A percentile compares a stretch with the other conserved stretches of the same genome.
phyloP scores from a whole-genome alignment of 2,888 invertebrate genomes.

The Tanytarsus gracilentus region DNA sequence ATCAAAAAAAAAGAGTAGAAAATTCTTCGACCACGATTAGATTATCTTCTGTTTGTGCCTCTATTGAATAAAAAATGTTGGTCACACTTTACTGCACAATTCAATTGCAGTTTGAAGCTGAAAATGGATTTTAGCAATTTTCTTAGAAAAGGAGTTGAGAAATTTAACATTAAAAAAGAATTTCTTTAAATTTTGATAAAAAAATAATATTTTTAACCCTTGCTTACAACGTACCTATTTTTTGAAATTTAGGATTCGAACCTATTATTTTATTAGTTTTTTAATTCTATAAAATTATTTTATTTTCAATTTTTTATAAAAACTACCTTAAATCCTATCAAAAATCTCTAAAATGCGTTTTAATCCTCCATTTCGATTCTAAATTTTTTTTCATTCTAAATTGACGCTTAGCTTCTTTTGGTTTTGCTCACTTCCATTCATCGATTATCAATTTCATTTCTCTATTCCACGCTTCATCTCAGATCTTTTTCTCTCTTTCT shows the following conservation, averaged over 20 bases:
- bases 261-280: neutral
- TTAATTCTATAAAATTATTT: neutral
- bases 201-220: too few species aligned
- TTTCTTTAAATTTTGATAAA: too few species aligned
- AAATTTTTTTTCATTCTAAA: too few species aligned
- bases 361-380: too few species aligned
- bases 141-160: neutral
- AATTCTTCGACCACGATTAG: neutral
- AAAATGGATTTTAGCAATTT: conserved; percentile 3
- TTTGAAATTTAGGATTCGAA: too few species aligned
- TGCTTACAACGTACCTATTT: too few species aligned
- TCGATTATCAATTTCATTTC: conserved; percentile 25
- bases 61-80: conserved; percentile 10
- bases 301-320: too few species aligned
- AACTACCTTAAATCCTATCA: too few species aligned
- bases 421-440: conserved; percentile 3
- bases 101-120: conserved; percentile 18
- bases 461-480: conserved; percentile 8
- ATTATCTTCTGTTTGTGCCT: neutral
- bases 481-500: too few species aligned
- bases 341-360: too few species aligned
- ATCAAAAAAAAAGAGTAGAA: too few species aligned
- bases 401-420: too few species aligned
- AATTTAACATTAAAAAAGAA: conserved; percentile 14
- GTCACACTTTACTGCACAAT: conserved; percentile 27